phyloP scores from a whole-genome alignment of 1,140 invertebrate genomes.

The Mylabris phalerata region DNA sequence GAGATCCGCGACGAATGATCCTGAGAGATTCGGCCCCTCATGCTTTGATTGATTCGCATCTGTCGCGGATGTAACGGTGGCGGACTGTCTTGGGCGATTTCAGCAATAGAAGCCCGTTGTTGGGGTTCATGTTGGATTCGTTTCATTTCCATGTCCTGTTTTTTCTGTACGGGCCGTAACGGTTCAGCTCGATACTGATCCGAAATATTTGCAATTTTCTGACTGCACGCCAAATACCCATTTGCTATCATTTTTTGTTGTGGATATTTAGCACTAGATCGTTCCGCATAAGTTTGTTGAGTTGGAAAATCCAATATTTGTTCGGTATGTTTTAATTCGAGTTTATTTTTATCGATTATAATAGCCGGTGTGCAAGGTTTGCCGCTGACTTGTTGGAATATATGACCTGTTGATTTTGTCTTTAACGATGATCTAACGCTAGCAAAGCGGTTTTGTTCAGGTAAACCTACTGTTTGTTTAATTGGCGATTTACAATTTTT shows the following conservation, averaged over 20 bases:
- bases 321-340: constrained; percentile 17
- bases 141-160: constrained; percentile 1
- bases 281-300: constrained; percentile 31
- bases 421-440: constrained; percentile 27
- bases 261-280: constrained; percentile 33
- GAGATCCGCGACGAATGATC: constrained; percentile 19
- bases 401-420: constrained; percentile 27
- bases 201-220: constrained; percentile 32
- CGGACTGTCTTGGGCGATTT: constrained; percentile 30
- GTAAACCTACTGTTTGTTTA: constrained; percentile 34
- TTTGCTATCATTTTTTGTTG: constrained; percentile 42
- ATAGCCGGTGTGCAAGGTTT: constrained; percentile 21
- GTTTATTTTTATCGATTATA: background rate
- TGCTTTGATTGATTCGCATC: constrained; percentile 39
- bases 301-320: constrained; percentile 24
- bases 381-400: constrained; percentile 33
- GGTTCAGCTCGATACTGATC: constrained; percentile 34
- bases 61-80: constrained; percentile 40
- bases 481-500: constrained; percentile 19
- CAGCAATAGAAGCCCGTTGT: constrained; percentile 23
- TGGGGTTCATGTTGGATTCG: background rate
- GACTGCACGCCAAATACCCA: constrained; percentile 43
- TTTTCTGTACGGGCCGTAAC: constrained; percentile 25
- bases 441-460: constrained; percentile 27
- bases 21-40: constrained; percentile 36